Conservation (phyloP, 2,113 vertebrate species). For the Bothrops jararaca region DNA sequence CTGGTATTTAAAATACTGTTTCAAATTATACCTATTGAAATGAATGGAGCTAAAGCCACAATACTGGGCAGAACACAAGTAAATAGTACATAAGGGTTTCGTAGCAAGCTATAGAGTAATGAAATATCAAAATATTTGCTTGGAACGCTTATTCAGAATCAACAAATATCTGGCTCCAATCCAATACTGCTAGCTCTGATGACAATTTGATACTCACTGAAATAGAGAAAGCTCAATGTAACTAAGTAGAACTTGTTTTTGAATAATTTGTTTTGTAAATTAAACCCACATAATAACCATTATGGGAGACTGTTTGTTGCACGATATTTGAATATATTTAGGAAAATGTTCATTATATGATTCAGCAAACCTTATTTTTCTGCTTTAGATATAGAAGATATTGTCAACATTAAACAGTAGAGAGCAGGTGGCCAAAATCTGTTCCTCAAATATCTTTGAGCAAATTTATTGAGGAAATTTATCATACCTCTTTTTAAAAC, state of each 20-base stretch:
- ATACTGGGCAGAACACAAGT: background rate
- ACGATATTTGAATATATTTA: background rate
- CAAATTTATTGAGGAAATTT: background rate
- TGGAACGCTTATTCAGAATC: background rate
- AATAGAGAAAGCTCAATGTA: background rate
- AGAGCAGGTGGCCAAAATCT: background rate
- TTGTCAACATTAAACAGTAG: background rate
- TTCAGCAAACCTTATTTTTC: background rate
- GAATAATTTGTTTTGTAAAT: background rate
- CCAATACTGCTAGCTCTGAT: background rate
- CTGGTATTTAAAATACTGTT: background rate
- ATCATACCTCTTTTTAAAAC: background rate
- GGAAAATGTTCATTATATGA: background rate
- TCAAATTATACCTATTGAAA: background rate
- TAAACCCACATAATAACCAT: background rate
- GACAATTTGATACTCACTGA: background rate
- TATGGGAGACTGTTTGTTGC: background rate
- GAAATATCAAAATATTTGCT: background rate
- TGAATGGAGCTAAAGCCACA: background rate
- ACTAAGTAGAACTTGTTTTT: background rate
- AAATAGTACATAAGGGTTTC: background rate
- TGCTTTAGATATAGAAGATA: background rate
- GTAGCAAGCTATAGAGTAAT: background rate
- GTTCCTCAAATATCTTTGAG: background rate
- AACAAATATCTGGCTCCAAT: background rate